Evolutionary conservation across 2,888 invertebrate genomes (phyloP).

Genomic region (Drosophila parthenogenetica): DNA sequence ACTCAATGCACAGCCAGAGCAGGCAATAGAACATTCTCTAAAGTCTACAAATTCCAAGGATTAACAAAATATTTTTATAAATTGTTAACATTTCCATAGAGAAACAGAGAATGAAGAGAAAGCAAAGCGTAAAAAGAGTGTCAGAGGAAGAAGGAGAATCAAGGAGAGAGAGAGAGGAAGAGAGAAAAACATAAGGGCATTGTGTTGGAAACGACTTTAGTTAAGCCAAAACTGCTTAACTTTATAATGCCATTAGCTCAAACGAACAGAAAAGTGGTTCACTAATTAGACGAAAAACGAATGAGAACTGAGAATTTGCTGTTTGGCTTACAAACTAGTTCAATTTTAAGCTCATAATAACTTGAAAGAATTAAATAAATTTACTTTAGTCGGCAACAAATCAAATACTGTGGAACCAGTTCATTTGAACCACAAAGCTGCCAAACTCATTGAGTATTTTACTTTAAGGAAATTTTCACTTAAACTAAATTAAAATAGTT

Average conservation of each 20-base stretch:
- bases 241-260: constrained; percentile 33
- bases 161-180: not conserved
- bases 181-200: not conserved
- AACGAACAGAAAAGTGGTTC: constrained; percentile 13
- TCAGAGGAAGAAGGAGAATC: not conserved
- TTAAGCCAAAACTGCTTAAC: constrained; percentile 16
- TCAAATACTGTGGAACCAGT: not conserved
- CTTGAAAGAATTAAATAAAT: not conserved
- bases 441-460: not conserved
- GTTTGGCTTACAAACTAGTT: not conserved
- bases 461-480: not conserved
- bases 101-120: not conserved
- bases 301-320: constrained; percentile 1
- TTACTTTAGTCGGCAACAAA: not conserved
- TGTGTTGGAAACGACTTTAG: constrained; percentile 7
- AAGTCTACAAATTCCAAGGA: constrained; percentile 12
- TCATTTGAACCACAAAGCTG: not conserved
- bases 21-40: constrained; percentile 14
- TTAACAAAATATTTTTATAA: constrained; percentile 18
- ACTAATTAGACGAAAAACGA: constrained; percentile 4
- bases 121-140: not conserved
- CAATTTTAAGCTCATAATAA: too few species aligned
- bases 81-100: constrained; percentile 20
- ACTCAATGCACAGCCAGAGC: constrained; percentile 14
- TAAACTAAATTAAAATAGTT: not conserved